phyloP scores from a whole-genome alignment of 2,888 invertebrate species.

The Acronicta leporina region DNA sequence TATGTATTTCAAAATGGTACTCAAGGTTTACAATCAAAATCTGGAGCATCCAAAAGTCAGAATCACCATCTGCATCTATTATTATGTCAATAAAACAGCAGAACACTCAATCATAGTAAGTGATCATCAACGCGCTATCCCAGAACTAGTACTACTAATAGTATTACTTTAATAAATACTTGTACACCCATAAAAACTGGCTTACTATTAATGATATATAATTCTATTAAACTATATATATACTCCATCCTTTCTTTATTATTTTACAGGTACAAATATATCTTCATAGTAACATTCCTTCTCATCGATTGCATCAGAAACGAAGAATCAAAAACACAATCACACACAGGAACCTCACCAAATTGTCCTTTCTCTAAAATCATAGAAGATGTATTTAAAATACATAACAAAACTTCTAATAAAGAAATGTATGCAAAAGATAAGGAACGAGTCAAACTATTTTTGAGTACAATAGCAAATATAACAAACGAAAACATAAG shows the following conservation, averaged over 20 bases:
- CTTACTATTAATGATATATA: no score
- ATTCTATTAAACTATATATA: no score
- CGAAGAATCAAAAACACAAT: slow-evolving; percentile 47
- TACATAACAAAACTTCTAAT: slow-evolving; percentile 69
- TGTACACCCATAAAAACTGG: no score
- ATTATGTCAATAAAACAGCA: no score
- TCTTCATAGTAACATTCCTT: slow-evolving; percentile 62
- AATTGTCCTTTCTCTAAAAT: slow-evolving; percentile 82
- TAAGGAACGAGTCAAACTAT: slow-evolving; percentile 87
- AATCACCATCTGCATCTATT: no score
- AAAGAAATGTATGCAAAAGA: slow-evolving; percentile 62
- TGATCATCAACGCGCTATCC: no score
- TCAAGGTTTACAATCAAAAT: no score
- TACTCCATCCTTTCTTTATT: slow-evolving; percentile 6
- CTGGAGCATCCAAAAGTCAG: no score
- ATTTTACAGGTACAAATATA: slow-evolving; percentile 73
- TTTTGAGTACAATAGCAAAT: slow-evolving; percentile 89
- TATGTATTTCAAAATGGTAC: no score
- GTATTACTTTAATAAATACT: no score
- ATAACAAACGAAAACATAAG: slow-evolving; percentile 69
- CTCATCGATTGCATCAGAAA: slow-evolving; percentile 54
- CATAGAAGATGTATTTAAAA: slow-evolving; percentile 83
- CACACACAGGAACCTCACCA: slow-evolving; percentile 61
- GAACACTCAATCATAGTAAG: no score
- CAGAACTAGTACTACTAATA: no score